These are phyloP conservation scores for Epirrita christyi DNA, from an alignment of 2,888 invertebrate genomes.

Conservation along the genomic window DNA sequence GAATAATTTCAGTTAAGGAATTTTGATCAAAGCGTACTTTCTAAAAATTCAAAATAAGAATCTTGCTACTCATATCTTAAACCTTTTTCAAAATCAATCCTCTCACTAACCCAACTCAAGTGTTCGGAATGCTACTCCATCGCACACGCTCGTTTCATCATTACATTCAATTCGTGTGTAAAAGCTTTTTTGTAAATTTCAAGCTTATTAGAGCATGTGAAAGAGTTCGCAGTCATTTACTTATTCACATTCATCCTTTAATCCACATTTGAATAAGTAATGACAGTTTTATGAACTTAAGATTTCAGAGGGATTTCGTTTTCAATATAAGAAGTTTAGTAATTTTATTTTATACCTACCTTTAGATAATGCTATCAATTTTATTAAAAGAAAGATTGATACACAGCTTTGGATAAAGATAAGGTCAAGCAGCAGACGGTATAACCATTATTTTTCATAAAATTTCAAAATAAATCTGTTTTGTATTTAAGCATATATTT, in stretches of 20 bases:
- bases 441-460: neutral
- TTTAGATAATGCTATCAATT: too few relatives aligned
- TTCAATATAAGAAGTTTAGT: neutral
- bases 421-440: neutral
- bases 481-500: too few relatives aligned
- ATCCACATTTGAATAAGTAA: conserved; percentile 31
- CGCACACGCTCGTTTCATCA: conserved; percentile 7
- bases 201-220: conserved; percentile 12
- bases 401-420: too few relatives aligned
- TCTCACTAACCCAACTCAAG: neutral
- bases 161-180: conserved; percentile 20
- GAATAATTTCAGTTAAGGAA: neutral
- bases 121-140: neutral
- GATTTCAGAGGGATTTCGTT: conserved; percentile 11
- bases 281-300: conserved; percentile 29
- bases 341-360: neutral
- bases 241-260: conserved; percentile 27
- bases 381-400: too few relatives aligned
- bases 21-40: neutral
- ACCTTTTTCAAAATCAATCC: neutral
- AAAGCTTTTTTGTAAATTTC: conserved; percentile 20
- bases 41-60: too few relatives aligned
- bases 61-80: too few relatives aligned
- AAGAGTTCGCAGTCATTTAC: conserved; percentile 27
- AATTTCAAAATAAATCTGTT: too few relatives aligned